Base-by-base conservation (phyloP, 2,113 vertebrate species). In the Spilogale gracilis region DNA sequence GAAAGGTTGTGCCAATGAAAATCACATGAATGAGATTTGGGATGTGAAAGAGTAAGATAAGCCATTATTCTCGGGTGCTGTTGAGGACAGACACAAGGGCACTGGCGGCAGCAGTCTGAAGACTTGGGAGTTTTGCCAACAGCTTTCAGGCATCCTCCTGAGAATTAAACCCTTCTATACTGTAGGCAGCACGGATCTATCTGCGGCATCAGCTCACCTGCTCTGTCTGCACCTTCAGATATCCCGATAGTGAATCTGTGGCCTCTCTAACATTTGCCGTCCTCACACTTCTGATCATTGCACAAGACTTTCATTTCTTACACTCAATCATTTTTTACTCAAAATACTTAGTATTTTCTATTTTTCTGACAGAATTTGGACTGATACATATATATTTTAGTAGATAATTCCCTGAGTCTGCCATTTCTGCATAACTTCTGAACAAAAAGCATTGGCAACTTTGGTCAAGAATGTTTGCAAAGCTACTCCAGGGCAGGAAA, bases 1-100 rank as follows among this genome's bases (percentile, higher is more conserved):
- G 52, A 17, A 5, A 74, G 3, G 52, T 2, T 69, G 61, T 52
- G 56, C 58, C 60, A 92, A 14, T 27, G 95, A 89, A 94, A 91
- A 91, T 52, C 54, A 88, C 20, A 27, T 89, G 78, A 91, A 91
- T 73, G 60, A 93, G 38, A 84, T 30, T 6, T 93, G 45, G 52
- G 32, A 60, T 86, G 73, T 21, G 17, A 85, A 95, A 73, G 6
- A 50, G 32, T 82, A 88, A 91, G 81, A 65, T 85, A 92, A 94
- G 21, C 48, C 74, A 54, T 80, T 96, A 83, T 73, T 89, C 9
- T 73, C 52, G 27, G 27, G 69, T 2, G 32, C 45, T 38, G 63
- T 32, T 32, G 45, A 85, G 71, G 58, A 71, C n/a, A 96, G 45
- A 25, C 63, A 76, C 52, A n/a, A 95, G 52, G 95, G 16, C 81